phyloP scores from a whole-genome alignment of 2,888 invertebrate species.

The Dryobota labecula region DNA sequence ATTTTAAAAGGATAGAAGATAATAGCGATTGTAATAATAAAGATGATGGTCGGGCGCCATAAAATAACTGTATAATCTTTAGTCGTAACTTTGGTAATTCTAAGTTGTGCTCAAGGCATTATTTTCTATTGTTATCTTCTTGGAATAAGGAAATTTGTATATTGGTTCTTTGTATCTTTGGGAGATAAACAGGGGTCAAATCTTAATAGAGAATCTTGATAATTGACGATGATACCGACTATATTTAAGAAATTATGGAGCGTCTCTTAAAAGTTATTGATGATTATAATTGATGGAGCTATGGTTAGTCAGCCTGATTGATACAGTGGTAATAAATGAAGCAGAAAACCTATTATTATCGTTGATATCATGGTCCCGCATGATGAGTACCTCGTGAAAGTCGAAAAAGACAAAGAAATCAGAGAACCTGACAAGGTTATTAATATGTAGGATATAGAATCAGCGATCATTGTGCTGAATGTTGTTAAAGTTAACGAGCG shows the following conservation, averaged over 20 bases:
- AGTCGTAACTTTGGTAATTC: slow-evolving; percentile 7
- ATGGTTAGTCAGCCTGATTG: not conserved
- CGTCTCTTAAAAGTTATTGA: not conserved
- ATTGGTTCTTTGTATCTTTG: slow-evolving; percentile 1
- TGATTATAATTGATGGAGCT: not conserved
- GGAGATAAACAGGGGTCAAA: not conserved
- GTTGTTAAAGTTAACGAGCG: too few species aligned
- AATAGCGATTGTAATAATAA: slow-evolving; percentile 29
- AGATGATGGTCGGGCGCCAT: slow-evolving; percentile 15
- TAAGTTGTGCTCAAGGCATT: not conserved
- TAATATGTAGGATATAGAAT: not conserved
- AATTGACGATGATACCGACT: not conserved
- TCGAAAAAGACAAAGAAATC: not conserved
- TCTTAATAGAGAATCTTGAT: slow-evolving; percentile 1
- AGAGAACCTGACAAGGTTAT: not conserved
- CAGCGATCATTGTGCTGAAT: not conserved
- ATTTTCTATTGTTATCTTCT: slow-evolving; percentile 16
- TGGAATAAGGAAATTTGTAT: slow-evolving; percentile 14
- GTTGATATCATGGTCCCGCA: not conserved
- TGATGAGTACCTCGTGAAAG: not conserved
- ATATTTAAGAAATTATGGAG: not conserved
- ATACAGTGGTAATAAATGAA: not conserved
- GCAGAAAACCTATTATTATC: not conserved
- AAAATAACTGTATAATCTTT: slow-evolving; percentile 14
- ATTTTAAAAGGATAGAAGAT: slow-evolving; percentile 28